A percentile compares a stretch with the other conserved stretches of the same genome.
These are phyloP conservation scores for Delia radicum DNA, from an alignment of 1,140 invertebrate species.

Conservation along the genomic window DNA sequence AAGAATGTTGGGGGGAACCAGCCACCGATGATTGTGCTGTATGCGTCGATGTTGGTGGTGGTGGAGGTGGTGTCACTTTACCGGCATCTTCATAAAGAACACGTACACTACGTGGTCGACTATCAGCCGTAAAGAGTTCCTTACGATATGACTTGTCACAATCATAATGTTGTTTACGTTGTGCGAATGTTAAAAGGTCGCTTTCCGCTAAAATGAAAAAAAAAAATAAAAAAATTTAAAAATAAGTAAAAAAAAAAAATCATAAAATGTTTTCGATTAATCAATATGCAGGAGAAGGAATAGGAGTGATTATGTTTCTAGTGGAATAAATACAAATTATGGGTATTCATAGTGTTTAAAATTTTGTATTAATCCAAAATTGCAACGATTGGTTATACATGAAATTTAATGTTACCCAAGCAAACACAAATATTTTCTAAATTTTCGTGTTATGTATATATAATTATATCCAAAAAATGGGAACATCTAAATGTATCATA, in stretches of 20 bases:
- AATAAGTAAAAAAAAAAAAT: constrained; percentile 14
- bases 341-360: too few species aligned
- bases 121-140: constrained; percentile 68
- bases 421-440: too few species aligned
- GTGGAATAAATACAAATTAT: too few species aligned
- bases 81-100: constrained; percentile 74
- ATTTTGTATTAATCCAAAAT: too few species aligned
- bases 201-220: constrained; percentile 74
- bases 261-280: background rate
- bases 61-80: constrained; percentile 54
- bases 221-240: constrained; percentile 36
- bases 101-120: constrained; percentile 62
- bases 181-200: constrained; percentile 78
- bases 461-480: too few species aligned
- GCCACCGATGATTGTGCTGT: constrained; percentile 5
- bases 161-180: constrained; percentile 72
- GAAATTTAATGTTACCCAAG: too few species aligned
- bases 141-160: constrained; percentile 64
- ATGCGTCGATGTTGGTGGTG: constrained; percentile 23
- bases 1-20: constrained; percentile 28
- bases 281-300: background rate
- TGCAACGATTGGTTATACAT: too few species aligned
- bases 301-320: background rate
- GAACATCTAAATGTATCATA: too few species aligned
- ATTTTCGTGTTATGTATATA: too few species aligned